These are phyloP conservation scores for Caligus rogercresseyi DNA, from an alignment of 1,140 invertebrate species.

Conservation along the genomic window DNA sequence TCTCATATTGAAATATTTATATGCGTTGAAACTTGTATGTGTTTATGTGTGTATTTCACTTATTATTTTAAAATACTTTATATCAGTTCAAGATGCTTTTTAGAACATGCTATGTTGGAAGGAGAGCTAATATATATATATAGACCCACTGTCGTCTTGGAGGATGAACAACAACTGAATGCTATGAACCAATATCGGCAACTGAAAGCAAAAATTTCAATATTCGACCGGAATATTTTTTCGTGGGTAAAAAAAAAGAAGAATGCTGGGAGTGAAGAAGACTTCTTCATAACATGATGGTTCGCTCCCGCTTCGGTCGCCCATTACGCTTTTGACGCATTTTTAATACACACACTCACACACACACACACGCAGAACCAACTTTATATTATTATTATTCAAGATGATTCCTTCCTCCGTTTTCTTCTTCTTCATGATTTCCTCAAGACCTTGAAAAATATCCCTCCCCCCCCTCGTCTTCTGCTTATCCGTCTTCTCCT, in stretches of 20 bases:
- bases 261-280: no score
- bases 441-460: background rate
- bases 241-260: no score
- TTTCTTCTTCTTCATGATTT: background rate
- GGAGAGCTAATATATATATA: no score
- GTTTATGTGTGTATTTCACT: background rate
- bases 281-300: background rate
- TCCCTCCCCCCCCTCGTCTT: background rate
- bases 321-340: background rate
- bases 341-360: no score
- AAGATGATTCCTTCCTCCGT: background rate
- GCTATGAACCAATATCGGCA: background rate
- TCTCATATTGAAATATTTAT: background rate
- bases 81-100: background rate
- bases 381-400: background rate
- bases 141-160: no score
- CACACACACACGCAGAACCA: no score
- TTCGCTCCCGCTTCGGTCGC: background rate
- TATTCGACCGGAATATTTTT: background rate
- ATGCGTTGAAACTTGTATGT: background rate
- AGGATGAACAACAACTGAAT: background rate
- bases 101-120: no score
- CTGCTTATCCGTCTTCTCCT: background rate
- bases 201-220: background rate
- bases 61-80: background rate